Base-by-base conservation (phyloP, 2,113 vertebrate species). In the Oryzias javanicus region DNA sequence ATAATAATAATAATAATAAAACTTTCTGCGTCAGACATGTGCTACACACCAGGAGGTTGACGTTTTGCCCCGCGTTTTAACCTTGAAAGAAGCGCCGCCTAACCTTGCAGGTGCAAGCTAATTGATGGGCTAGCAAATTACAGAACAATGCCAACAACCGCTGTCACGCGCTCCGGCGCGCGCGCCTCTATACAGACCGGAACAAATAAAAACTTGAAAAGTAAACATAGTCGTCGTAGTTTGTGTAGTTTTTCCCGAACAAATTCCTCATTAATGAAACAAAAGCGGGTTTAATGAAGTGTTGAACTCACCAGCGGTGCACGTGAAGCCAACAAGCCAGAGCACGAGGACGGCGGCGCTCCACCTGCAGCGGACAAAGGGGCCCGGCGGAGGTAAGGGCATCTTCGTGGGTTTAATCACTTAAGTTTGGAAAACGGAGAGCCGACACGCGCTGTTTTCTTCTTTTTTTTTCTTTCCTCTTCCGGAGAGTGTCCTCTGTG, bases 221-320 rank as follows among this genome's bases (percentile, higher is more conserved):
- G 29, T 72, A 61, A 42, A 44, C 67, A 51, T 46, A 42, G 10
- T 14, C n/a, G 42, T 12, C 42, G 5, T 18, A 7, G 14, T 20
- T 42, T 17, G 14, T 22, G 14, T 14, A 15, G 14, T 16, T 10
- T 27, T n/a, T 1, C 4, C 6, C 10, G 41, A 2, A 20, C 10
- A n/a, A 7, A 52, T 3, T 25, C 0, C 14, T 41, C 24, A 14
- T 14, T 16, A 5, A 20, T 42, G 44, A 40, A 41, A 8, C 15
- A 25, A 42, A 17, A 40, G 29, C 42, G 29, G 4, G 5, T 24
- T 8, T 44, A 24, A 20, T 4, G 42, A n/a, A 41, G 6, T 22
- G 20, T 54, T n/a, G 19, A 81, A 91, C 92, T 92, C 81, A 93
- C 92, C 82, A 89, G 88, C 89, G 51, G 76, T 76, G 87, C 83